Evolutionary conservation across 2,113 vertebrate species (phyloP), one percentile per base, ranked within the genome.

Genomic region (Prochilodus magdalenae): DNA sequence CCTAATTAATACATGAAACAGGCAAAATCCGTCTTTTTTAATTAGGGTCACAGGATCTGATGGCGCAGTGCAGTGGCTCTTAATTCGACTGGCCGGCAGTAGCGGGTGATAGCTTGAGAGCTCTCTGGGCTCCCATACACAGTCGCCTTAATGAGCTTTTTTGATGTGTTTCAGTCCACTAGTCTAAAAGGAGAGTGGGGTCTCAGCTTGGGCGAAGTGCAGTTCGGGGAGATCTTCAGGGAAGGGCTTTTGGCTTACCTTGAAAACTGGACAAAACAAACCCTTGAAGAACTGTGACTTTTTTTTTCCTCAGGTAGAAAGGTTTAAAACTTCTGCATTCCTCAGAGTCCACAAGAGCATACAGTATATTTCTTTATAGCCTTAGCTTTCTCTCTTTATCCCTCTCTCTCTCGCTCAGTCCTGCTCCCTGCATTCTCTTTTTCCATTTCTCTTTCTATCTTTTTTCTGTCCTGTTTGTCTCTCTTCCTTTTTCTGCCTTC

Each of bases 221-320:
- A 85, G 73, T 79, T 79, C 57, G 29, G 73, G 79, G 89, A 87
- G 71, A 80, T 75, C 71, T 75, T 78, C 57, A 72, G 75, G 40
- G 75, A 89, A 73, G 81, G 80, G 55, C 49, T 83, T 22, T 79
- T 86, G 87, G 80, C 83, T 84, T 89, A 91, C 88, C 88, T 90
- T 90, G 83, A 89, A 90, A 92, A 89, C 85, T 88, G 86, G 88
- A 86, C 87, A 90, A 65, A 83, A 88, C 84, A 82, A 85, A 40
- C 75, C 78, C 75, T 74, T 75, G 77, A 87, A 88, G 89, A 33
- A 10, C 16, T 60, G 53, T 59, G 26, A n/a, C 73, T 74, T 72
- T 59, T 36, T 88, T 83, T 72, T 72, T 62, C 30, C 83, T 89
- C 82, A 79, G 62, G 69, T 44, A 12, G 26, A 63, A 76, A 71